These are phyloP conservation scores for Hedya salicella DNA, from an alignment of 2,888 invertebrate genomes.

Conservation along the genomic window DNA sequence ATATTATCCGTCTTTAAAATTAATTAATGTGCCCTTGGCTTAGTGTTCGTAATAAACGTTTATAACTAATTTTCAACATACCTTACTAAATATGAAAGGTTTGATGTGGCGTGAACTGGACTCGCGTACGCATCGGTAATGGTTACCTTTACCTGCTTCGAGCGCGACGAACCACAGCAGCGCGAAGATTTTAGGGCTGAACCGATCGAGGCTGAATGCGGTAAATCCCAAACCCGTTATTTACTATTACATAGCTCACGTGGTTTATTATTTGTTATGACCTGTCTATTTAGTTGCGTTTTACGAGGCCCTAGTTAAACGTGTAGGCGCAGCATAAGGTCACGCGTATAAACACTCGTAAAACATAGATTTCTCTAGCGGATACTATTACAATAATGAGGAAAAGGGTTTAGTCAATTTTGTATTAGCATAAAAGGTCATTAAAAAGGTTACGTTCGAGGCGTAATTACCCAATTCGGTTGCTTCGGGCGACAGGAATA, in stretches of 20 bases:
- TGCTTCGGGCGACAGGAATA: slow-evolving; percentile 54
- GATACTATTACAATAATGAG: neutral
- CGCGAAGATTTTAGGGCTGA: slow-evolving; percentile 42
- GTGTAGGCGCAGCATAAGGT: slow-evolving; percentile 14
- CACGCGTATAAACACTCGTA: slow-evolving; percentile 2
- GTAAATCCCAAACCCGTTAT: slow-evolving; percentile 14
- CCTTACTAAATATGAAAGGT: slow-evolving; percentile 47
- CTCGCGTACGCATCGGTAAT: neutral
- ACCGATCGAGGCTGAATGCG: slow-evolving; percentile 16
- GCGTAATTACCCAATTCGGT: slow-evolving; percentile 56
- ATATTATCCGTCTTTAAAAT: too few species aligned
- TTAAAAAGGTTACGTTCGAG: slow-evolving; percentile 9
- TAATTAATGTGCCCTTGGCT: too few species aligned
- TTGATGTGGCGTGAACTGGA: slow-evolving; percentile 45
- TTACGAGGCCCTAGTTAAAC: neutral
- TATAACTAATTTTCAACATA: neutral
- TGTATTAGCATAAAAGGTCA: slow-evolving; percentile 2
- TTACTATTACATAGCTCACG: slow-evolving; percentile 18
- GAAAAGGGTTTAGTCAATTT: slow-evolving; percentile 12
- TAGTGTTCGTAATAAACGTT: too few species aligned
- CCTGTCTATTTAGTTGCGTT: slow-evolving; percentile 28
- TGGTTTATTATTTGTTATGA: slow-evolving; percentile 19
- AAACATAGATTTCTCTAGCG: neutral
- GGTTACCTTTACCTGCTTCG: slow-evolving; percentile 28
- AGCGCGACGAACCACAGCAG: slow-evolving; percentile 43